These are phyloP conservation scores for Calcarius ornatus DNA, from an alignment of 2,113 vertebrate species.

Conservation along the genomic window DNA sequence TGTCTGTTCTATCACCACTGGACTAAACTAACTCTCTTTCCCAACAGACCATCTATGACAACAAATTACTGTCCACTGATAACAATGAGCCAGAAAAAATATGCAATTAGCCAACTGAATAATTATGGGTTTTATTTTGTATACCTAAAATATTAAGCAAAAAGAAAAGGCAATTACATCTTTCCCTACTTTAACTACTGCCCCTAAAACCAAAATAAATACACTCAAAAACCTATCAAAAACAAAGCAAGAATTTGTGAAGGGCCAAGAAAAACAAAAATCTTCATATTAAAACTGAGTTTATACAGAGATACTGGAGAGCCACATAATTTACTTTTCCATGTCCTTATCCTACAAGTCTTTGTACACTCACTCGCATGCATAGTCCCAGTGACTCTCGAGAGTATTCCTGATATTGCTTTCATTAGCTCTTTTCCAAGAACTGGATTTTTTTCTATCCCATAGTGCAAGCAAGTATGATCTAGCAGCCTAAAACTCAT, in stretches of 20 bases:
- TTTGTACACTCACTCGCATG: not conserved
- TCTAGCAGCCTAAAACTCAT: not conserved
- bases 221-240: conserved; percentile 22
- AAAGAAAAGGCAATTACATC: conserved; percentile 13
- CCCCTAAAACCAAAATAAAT: conserved; percentile 41
- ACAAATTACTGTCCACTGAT: conserved; percentile 5
- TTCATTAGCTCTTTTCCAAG: conserved; percentile 48
- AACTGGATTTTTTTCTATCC: not conserved
- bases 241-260: not conserved
- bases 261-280: conserved; percentile 42
- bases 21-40: conserved; percentile 1
- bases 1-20: not conserved
- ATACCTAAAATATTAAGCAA: conserved; percentile 34
- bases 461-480: not conserved
- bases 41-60: conserved; percentile 9
- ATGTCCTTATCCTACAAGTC: conserved; percentile 3
- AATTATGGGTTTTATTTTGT: conserved; percentile 17
- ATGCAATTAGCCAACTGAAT: conserved; percentile 29
- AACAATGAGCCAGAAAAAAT: conserved; percentile 28
- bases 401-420: not conserved
- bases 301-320: conserved; percentile 13
- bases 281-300: conserved; percentile 1
- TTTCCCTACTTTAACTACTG: conserved; percentile 26
- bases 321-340: conserved; percentile 25
- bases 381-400: not conserved